Base-by-base conservation (phyloP, 1,140 invertebrate genomes). In the Tribolium castaneum region DNA sequence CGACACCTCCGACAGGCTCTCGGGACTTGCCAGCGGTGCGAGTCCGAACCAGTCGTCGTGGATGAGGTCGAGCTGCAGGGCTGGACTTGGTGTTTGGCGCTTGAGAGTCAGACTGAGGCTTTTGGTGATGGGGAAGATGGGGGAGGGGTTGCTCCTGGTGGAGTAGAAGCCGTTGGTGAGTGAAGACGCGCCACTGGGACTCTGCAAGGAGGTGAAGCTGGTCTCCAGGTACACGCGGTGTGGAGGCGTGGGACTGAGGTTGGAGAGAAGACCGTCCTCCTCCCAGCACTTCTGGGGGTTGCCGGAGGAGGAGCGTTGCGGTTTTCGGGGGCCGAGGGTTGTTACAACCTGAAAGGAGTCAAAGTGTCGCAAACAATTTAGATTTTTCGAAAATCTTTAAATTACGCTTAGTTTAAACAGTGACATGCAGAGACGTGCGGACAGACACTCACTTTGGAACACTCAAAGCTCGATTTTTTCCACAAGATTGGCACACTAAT, bases 11-110 rank as follows among this genome's bases (percentile, higher is more conserved):
- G 94, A 96, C 1, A 96, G 85, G 1, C 94, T 96, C 85, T 97
- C 95, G 0, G 95, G 95, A 22, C 94, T 95, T 1, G 95, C 95
- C 14, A 97, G 84, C 0, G 95, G 95, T 0, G 95, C 95, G 14
- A 92, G 86, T 1, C 90, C 90, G 51, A 90, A 90, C 89, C 92
- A 92, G 81, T 93, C 92, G 70, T 92, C 90, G 78, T 90, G 89
- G 14, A 90, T 86, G 4, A 90, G 81, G 79, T 91, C 90, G 2
- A 90, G 82, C 51, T 86, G 83, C 16, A 76, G 82, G 66, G 66
- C 76, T 1, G 83, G 85, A 82, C 80, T 86, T 6, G 71, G 70
- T 82, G 52, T 81, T 80, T 49, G 81, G 81, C 56, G 75, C 7
- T 70, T 73, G 9, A 84, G 50, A 70, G 78, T 83, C 70, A 84